Conservation (phyloP, 1,140 invertebrate species). For the Leptonema lineaticorne region DNA sequence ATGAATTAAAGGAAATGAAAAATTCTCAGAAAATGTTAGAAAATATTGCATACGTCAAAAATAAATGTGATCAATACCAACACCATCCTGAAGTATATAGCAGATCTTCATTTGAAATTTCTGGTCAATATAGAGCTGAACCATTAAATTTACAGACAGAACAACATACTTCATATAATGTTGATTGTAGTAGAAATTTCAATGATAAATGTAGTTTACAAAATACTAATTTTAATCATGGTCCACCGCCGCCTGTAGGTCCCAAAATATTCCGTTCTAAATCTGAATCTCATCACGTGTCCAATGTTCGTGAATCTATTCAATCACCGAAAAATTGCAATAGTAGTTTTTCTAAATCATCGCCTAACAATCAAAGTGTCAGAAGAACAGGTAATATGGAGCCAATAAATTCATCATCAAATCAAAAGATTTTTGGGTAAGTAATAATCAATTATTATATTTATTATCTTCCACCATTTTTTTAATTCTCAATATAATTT, state of each 20-base stretch:
- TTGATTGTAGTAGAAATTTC: not conserved
- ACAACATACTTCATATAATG: not conserved
- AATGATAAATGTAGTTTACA: constrained; percentile 2
- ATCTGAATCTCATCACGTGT: constrained; percentile 8
- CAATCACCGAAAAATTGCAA: not conserved
- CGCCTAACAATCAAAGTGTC: constrained; percentile 10
- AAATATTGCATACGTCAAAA: not conserved
- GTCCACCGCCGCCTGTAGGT: not conserved
- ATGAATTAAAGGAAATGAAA: not conserved
- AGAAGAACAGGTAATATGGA: not conserved
- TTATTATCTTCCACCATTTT: not conserved
- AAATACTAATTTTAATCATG: not conserved
- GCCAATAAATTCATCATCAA: not conserved
- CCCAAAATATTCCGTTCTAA: constrained; percentile 17
- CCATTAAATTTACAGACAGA: constrained; percentile 10
- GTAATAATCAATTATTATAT: not conserved
- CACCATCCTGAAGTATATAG: not conserved
- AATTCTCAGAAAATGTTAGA: not conserved
- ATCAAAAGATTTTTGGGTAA: constrained; percentile 16
- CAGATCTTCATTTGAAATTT: not conserved
- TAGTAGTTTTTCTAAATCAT: constrained; percentile 11
- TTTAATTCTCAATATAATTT: not conserved
- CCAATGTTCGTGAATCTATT: not conserved
- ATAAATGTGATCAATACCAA: not conserved
- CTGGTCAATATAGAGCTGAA: constrained; percentile 13